Conservation (phyloP, 2,113 vertebrate genomes). For the Proterorhinus semilunaris region DNA sequence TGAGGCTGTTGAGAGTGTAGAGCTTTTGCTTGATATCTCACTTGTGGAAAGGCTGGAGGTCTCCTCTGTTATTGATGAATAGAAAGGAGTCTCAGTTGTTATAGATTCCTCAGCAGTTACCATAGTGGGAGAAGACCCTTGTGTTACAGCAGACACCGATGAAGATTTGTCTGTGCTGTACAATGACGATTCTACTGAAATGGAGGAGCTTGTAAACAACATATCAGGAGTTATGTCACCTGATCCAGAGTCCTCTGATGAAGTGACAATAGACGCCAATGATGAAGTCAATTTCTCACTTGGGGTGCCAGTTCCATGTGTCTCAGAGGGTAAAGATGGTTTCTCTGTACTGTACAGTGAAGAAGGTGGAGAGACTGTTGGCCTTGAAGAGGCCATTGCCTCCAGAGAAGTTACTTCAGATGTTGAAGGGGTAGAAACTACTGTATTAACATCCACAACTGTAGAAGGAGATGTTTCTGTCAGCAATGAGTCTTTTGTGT, state of each 20-base stretch:
- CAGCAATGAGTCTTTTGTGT: neutral
- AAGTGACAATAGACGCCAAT: no score
- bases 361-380: neutral
- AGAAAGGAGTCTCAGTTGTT: neutral
- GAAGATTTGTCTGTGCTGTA: slow-evolving; percentile 10
- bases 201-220: neutral
- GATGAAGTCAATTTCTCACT: no score
- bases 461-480: neutral
- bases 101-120: neutral
- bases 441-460: neutral
- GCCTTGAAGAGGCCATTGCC: neutral
- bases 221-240: neutral
- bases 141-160: neutral
- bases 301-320: neutral
- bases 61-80: neutral
- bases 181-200: neutral
- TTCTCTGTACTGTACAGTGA: neutral
- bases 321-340: neutral
- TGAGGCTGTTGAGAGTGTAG: neutral
- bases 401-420: neutral
- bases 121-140: neutral
- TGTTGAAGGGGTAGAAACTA: neutral
- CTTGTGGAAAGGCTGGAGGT: neutral
- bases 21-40: neutral
- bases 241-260: neutral